Evolutionary conservation across 2,888 invertebrate species (phyloP), one percentile per base, ranked within the genome.

Genomic region (Megamerina dolium): DNA sequence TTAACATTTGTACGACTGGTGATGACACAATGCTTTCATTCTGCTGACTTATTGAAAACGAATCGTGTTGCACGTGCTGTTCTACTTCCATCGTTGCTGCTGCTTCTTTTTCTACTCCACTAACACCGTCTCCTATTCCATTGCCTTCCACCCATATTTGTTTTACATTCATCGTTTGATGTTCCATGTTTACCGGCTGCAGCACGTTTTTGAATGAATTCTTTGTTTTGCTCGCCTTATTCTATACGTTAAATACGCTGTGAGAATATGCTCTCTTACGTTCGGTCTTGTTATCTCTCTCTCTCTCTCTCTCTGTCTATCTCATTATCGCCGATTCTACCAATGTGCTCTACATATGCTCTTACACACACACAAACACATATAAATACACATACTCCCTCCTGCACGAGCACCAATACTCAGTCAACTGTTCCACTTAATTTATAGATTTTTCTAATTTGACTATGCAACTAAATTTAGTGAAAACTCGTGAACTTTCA

Each of bases 381-480:
- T n/a, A n/a, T n/a, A n/a, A n/a, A n/a, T n/a, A n/a, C n/a, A n/a
- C n/a, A n/a, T n/a, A n/a, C n/a, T n/a, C n/a, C n/a, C n/a, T n/a
- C n/a, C n/a, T n/a, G n/a, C n/a, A n/a, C n/a, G n/a, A n/a, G n/a
- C n/a, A n/a, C n/a, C n/a, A n/a, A n/a, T n/a, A n/a, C n/a, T n/a
- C n/a, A n/a, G n/a, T n/a, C n/a, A n/a, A 33, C 27, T 17, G 34
- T 3, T 16, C 32, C 26, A 41, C 34, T 48, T 48, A 40, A 49
- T 50, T 54, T 54, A 54, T 54, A 49, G 54, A 54, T 53, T 54
- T 54, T 54, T 51, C 50, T 46, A 47, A 43, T 34, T 46, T 26
- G 36, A 18, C 37, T 48, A 43, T n/a, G n/a, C n/a, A n/a, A 43
- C 37, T 43, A 32, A 23, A 37, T 37, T 43, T 37, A 26, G n/a